Evolutionary conservation across 2,113 vertebrate genomes (phyloP), one percentile per base, ranked within the genome.

Genomic region (Dendropsophus ebraccatus): DNA sequence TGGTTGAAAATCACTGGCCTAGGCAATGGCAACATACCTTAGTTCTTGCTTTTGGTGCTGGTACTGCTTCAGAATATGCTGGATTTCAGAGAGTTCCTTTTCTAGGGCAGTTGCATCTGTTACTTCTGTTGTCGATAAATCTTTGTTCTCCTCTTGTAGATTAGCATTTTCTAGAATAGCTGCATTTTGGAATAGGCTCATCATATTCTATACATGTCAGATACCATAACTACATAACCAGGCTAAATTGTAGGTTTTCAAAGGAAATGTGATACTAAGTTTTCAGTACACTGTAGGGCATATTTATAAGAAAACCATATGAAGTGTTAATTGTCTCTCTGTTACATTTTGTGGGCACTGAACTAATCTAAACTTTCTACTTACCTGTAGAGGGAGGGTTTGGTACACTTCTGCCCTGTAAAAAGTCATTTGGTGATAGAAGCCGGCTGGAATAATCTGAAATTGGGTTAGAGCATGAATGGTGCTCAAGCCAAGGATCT

Each of bases 41-140:
- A 98, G 96, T 88, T 95, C 95, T 88, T 94, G 94, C 90, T 94
- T 95, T 80, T 92, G 93, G 85, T 91, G 91, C 84, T 94, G 95
- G 90, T 95, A 97, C 83, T 89, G 90, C 80, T 92, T 93, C 94
- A 99, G 91, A 76, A 95, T 95, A 88, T 90, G 89, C 83, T 92
- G 93, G 84, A 99, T 98, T 58, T 81, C 88, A 25, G 60, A 89
- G 7, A 99, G 95, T 87, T 99, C 97, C 10, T 52, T 90, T 49
- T 92, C 94, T 60, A 99, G 89, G 19, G 52, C 7, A 30, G 23
- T 28, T 23, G 17, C 73, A 65, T 69, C 87, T n/a, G 69, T 91
- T 75, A 87, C 76, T 41, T 90, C 80, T 56, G 90, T 67, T 0
- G 0, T 1, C 83, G 86, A 67, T 79, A 81, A 65, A 28, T 84